phyloP scores from a whole-genome alignment of 2,113 vertebrate genomes.

The Oreochromis spilurus region DNA sequence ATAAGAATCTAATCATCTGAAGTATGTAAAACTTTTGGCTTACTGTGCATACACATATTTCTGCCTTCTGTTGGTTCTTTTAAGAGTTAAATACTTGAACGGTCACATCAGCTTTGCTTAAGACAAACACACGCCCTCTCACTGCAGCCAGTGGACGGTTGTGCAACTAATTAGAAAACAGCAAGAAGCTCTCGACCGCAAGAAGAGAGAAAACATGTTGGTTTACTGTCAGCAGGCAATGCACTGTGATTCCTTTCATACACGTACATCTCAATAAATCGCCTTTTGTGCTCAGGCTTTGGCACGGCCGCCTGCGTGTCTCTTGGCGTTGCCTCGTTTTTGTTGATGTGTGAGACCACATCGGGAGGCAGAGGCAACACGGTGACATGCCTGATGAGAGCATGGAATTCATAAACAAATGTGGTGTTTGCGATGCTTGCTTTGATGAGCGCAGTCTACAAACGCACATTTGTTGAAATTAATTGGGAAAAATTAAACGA shows the following conservation, averaged over 20 bases:
- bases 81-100: conserved; percentile 50
- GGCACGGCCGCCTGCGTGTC: background rate
- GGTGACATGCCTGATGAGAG: background rate
- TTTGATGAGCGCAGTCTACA: background rate
- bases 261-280: conserved; percentile 6
- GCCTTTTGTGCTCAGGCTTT: background rate
- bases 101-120: conserved; percentile 29
- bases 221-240: conserved; percentile 5
- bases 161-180: conserved; percentile 50
- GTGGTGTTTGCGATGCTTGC: background rate
- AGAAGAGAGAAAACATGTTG: conserved; percentile 18
- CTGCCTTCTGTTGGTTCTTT: background rate
- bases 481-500: background rate
- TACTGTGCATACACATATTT: background rate
- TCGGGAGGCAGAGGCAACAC: background rate
- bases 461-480: background rate
- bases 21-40: background rate
- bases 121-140: conserved; percentile 43
- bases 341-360: conserved; percentile 24
- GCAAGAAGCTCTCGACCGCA: conserved; percentile 25
- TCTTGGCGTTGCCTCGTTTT: background rate
- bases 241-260: background rate
- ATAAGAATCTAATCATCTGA: background rate
- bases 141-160: background rate
- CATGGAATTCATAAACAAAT: background rate